Evolutionary conservation across 2,888 invertebrate genomes (phyloP).

Genomic region (Hemaris fuciformis): DNA sequence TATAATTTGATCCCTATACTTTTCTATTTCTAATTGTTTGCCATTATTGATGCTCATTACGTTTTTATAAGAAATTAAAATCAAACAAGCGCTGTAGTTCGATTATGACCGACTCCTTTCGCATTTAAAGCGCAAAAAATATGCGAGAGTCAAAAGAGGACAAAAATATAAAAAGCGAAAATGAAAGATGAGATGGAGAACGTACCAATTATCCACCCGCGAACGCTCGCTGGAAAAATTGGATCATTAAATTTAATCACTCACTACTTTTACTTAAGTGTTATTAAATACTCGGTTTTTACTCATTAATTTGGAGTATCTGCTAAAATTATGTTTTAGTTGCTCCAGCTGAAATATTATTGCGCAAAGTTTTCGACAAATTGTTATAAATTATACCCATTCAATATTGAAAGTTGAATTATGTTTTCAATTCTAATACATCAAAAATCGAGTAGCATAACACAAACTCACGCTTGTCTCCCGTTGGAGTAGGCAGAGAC

Average conservation of each 20-base stretch:
- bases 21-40: no score
- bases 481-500: no score
- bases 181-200: not conserved
- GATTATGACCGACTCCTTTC: not conserved
- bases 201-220: not conserved
- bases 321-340: not conserved
- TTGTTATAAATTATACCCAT: not conserved
- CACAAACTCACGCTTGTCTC: no score
- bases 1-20: no score
- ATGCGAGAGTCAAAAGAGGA: not conserved
- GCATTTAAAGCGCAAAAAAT: not conserved
- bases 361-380: not conserved
- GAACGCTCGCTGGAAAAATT: not conserved
- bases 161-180: not conserved
- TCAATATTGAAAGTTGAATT: no score
- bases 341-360: not conserved
- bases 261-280: slow-evolving; percentile 3
- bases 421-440: no score
- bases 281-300: not conserved
- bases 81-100: no score
- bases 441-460: no score
- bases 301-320: not conserved
- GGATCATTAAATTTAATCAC: slow-evolving; percentile 8
- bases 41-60: no score
- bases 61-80: no score